Percentiles rank a stretch among this genome's conserved stretches.
Evolutionary conservation across 2,888 invertebrate genomes (phyloP).

Genomic region (Meloe dianella): DNA sequence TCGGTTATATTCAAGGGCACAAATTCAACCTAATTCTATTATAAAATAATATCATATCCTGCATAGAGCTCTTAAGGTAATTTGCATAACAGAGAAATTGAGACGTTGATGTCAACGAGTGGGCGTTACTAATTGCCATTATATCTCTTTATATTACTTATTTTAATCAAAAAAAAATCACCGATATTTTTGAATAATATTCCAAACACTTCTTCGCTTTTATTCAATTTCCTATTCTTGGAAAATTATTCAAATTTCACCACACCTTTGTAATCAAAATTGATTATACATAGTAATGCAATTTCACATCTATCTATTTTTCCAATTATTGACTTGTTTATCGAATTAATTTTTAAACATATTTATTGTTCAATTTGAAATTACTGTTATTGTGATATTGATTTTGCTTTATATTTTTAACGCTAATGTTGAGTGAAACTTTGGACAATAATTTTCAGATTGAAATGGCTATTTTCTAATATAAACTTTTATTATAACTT

Average conservation of each 20-base stretch:
- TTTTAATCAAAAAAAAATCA: neutral
- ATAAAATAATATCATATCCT: conserved; percentile 1
- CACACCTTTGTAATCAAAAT: neutral
- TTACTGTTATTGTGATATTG: neutral
- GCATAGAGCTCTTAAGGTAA: neutral
- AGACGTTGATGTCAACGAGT: neutral
- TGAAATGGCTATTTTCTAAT: no score
- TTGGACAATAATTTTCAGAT: neutral
- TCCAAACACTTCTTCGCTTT: no score
- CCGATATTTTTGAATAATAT: neutral
- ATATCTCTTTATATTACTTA: neutral
- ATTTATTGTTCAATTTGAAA: neutral
- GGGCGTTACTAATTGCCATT: neutral
- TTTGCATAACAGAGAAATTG: conserved; percentile 5
- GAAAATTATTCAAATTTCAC: no score
- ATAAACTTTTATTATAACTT: neutral
- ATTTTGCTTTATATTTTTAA: neutral
- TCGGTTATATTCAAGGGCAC: neutral
- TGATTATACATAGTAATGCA: no score
- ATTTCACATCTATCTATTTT: no score
- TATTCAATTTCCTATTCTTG: no score
- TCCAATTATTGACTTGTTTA: neutral
- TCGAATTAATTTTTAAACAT: neutral
- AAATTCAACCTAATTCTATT: conserved; percentile 4
- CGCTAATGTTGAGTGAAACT: neutral